Evolutionary conservation across 2,797 vertebrate species (phyloP).

Genomic region (Epinephelus coioides): DNA sequence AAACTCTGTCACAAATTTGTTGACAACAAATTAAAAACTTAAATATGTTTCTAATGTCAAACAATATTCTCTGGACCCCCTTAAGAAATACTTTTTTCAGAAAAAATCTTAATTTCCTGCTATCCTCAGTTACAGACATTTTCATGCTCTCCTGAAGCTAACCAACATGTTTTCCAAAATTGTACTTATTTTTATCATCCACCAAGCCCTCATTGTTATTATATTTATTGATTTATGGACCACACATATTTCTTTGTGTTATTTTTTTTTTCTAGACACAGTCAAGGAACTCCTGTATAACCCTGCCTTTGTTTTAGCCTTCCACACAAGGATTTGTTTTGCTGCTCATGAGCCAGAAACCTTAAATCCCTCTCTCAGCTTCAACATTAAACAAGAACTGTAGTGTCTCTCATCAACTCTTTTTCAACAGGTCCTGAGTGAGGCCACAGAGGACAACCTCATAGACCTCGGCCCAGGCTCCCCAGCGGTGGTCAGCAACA

Average conservation of each 20-base stretch:
- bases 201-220: neutral
- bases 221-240: no score
- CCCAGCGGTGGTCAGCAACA: slow-evolving; percentile 97
- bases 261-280: slow-evolving; percentile 4
- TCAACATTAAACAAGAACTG: neutral
- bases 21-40: neutral
- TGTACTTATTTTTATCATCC: slow-evolving; percentile 1
- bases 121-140: slow-evolving; percentile 39
- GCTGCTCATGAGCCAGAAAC: slow-evolving; percentile 29
- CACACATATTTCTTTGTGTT: neutral
- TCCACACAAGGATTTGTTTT: slow-evolving; percentile 37
- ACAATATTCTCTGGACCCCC: slow-evolving; percentile 26
- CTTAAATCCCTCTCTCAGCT: neutral
- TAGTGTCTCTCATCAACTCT: slow-evolving; percentile 32
- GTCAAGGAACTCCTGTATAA: slow-evolving; percentile 15
- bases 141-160: slow-evolving; percentile 65
- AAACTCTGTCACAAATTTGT: neutral
- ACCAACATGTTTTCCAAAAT: slow-evolving; percentile 30
- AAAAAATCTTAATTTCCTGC: slow-evolving; percentile 32
- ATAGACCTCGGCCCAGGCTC: slow-evolving; percentile 98
- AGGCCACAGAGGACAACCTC: slow-evolving; percentile 97
- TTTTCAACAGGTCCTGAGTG: slow-evolving; percentile 90
- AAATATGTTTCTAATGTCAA: neutral
- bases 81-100: slow-evolving; percentile 68
- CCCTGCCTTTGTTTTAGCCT: slow-evolving; percentile 32